Conservation (phyloP, 2,888 invertebrate species). For the Iselma pallidipennis region DNA sequence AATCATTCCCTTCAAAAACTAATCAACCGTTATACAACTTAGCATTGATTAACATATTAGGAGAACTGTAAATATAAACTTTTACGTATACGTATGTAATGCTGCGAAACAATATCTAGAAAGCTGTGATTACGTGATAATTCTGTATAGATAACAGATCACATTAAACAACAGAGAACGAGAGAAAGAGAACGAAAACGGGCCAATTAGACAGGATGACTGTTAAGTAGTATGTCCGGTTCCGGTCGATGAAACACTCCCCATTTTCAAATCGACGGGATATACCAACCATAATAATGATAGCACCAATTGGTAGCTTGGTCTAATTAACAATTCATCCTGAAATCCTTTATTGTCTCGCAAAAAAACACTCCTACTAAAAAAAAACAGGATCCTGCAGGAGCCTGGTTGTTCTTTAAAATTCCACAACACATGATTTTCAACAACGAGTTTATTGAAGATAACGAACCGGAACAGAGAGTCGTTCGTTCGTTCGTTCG, state of each 20-base stretch:
- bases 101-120: not conserved
- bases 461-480: not conserved
- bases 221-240: slow-evolving; percentile 21
- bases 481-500: not conserved
- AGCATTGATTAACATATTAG: not conserved
- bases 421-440: not conserved
- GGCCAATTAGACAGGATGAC: slow-evolving; percentile 10
- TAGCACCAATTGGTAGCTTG: too few relatives aligned
- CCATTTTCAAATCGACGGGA: too few relatives aligned
- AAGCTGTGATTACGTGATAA: not conserved
- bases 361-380: too few relatives aligned
- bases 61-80: not conserved
- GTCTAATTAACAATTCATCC: too few relatives aligned
- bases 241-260: slow-evolving; percentile 4
- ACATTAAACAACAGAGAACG: not conserved
- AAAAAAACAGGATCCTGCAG: not conserved
- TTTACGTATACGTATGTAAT: not conserved
- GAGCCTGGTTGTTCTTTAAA: too few relatives aligned
- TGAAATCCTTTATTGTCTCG: too few relatives aligned
- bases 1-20: not conserved
- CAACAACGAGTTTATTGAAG: not conserved
- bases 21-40: not conserved
- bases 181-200: not conserved
- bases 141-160: not conserved
- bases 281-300: too few relatives aligned